Percentiles rank a stretch among this genome's conserved stretches.
phyloP scores from a whole-genome alignment of 2,113 vertebrate species.

The Pantherophis guttatus region DNA sequence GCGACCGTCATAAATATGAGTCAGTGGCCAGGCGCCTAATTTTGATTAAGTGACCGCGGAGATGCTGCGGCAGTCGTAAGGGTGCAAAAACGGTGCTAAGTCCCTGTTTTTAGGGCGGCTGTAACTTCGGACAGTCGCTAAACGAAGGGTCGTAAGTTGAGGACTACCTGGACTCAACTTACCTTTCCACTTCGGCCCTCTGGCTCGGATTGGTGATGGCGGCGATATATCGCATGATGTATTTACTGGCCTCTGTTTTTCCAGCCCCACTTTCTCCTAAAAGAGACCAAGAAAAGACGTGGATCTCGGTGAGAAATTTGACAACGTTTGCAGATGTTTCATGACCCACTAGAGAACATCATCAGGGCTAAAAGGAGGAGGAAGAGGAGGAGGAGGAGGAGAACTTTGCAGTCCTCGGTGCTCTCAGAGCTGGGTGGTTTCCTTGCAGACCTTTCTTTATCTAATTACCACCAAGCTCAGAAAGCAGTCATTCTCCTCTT shows the following conservation, averaged over 20 bases:
- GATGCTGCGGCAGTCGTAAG: neutral
- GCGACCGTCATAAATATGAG: neutral
- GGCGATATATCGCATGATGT: conserved; percentile 94
- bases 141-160: rapidly evolving
- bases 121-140: neutral
- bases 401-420: neutral
- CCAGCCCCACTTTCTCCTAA: conserved; percentile 90
- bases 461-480: too few relatives aligned
- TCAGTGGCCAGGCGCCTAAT: too few relatives aligned
- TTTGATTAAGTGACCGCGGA: too few relatives aligned
- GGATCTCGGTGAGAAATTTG: too few relatives aligned
- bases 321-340: too few relatives aligned
- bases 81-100: neutral
- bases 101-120: neutral
- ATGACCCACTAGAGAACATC: too few relatives aligned
- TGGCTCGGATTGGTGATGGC: conserved; percentile 90
- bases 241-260: conserved; percentile 93
- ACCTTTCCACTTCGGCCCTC: conserved; percentile 88
- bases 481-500: too few relatives aligned
- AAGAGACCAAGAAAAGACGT: neutral
- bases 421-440: too few relatives aligned
- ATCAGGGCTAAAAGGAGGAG: neutral
- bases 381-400: too few relatives aligned
- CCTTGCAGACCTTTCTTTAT: too few relatives aligned
- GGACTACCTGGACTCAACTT: conserved; percentile 33